phyloP scores from a whole-genome alignment of 1,140 invertebrate genomes.

The Tyrophagus putrescentiae region DNA sequence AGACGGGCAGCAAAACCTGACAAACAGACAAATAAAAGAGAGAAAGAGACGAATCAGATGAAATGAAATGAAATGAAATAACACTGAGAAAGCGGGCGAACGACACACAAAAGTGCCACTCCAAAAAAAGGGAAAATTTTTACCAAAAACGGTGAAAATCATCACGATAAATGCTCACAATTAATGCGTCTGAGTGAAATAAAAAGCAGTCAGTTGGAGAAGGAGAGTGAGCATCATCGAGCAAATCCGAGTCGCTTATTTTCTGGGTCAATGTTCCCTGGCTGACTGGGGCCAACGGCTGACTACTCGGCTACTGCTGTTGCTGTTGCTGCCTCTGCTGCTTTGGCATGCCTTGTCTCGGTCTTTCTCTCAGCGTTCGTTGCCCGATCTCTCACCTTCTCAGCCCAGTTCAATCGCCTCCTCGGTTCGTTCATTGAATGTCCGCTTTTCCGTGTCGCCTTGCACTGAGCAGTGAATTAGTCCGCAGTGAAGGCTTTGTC shows the following conservation, averaged over 20 bases:
- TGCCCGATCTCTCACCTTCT: background rate
- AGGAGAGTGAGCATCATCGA: no score
- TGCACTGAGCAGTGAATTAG: conserved; percentile 9
- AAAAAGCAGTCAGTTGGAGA: background rate
- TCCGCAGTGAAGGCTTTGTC: background rate
- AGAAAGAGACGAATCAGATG: background rate
- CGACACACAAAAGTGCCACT: background rate
- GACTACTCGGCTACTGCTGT: no score
- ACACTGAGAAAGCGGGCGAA: background rate
- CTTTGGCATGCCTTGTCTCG: no score
- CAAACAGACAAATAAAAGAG: no score
- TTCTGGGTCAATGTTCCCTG: conserved; percentile 6
- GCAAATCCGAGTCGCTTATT: background rate
- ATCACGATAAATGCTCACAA: no score
- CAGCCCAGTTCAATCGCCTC: background rate
- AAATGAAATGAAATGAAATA: conserved; percentile 9
- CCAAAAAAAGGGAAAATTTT: conserved; percentile 10
- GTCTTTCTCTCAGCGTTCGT: conserved; percentile 3
- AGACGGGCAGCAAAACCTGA: no score
- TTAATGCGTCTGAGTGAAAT: no score
- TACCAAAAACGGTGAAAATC: background rate
- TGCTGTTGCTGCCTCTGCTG: no score
- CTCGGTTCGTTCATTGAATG: background rate
- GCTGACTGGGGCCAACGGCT: background rate
- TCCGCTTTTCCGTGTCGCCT: conserved; percentile 9